Percentiles rank a stretch among this genome's conserved stretches.
Conservation (phyloP, 1,140 invertebrate genomes). For the Aporrectodea caliginosa region DNA sequence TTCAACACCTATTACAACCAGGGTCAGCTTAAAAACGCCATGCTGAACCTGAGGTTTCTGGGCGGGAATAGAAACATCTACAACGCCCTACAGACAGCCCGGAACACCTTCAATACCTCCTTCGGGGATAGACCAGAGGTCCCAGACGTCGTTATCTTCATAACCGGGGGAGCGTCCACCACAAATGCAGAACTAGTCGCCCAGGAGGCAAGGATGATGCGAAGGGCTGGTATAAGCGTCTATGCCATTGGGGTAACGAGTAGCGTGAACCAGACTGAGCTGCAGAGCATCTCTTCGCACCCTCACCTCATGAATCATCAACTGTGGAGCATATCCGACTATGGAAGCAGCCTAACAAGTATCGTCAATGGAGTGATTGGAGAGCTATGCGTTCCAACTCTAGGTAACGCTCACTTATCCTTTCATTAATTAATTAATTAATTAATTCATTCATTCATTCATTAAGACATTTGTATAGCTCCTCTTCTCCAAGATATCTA, state of each 20-base stretch:
- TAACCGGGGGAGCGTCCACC: conserved; percentile 27
- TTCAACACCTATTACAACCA: conserved; percentile 15
- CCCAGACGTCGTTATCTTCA: conserved; percentile 37
- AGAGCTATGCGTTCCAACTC: neutral
- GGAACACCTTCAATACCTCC: conserved; percentile 14
- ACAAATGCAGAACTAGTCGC: neutral
- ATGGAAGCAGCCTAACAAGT: neutral
- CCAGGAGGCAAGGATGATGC: neutral
- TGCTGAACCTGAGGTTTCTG: neutral
- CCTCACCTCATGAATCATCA: neutral
- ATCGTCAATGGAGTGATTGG: neutral
- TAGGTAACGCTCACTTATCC: neutral
- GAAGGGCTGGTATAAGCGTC: neutral
- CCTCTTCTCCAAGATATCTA: too few relatives aligned
- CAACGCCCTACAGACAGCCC: conserved; percentile 3
- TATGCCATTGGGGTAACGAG: neutral
- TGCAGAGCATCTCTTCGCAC: neutral
- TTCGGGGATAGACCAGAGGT: conserved; percentile 32
- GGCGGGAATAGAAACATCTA: neutral
- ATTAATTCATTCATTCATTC: too few relatives aligned
- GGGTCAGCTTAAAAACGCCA: conserved; percentile 6
- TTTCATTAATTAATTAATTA: too few relatives aligned
- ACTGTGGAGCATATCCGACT: neutral
- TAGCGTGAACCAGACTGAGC: neutral
- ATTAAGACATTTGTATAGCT: too few relatives aligned